A percentile compares a stretch with the other conserved stretches of the same genome.
Conservation (phyloP, 2,888 invertebrate species). For the Smittia aterrima region DNA sequence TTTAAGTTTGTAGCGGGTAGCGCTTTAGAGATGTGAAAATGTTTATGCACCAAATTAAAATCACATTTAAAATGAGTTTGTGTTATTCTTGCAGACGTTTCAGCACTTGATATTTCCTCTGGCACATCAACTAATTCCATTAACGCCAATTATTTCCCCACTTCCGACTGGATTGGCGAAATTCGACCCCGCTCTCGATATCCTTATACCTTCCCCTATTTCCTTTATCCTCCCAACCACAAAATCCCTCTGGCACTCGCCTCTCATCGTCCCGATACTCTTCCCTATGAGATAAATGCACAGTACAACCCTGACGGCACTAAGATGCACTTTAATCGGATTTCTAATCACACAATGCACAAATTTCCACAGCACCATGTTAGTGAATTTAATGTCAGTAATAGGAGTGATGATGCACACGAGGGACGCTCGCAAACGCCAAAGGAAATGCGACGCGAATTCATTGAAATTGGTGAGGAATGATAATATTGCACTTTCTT, state of each 20-base stretch:
- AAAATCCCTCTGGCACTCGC: slow-evolving; percentile 54
- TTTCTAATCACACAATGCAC: slow-evolving; percentile 12
- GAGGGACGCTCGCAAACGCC: neutral
- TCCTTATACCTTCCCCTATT: slow-evolving; percentile 60
- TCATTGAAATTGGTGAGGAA: neutral
- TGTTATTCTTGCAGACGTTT: slow-evolving; percentile 56
- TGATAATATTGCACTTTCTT: neutral
- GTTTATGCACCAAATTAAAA: slow-evolving; percentile 4
- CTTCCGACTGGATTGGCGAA: slow-evolving; percentile 57
- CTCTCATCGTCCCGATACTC: slow-evolving; percentile 51
- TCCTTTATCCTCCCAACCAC: slow-evolving; percentile 59
- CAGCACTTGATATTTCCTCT: slow-evolving; percentile 57
- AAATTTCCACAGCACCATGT: slow-evolving; percentile 20
- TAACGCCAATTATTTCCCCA: slow-evolving; percentile 55
- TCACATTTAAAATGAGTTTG: slow-evolving; percentile 10
- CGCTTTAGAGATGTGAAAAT: neutral
- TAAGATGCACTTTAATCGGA: slow-evolving; percentile 20
- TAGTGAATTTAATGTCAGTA: slow-evolving; percentile 7
- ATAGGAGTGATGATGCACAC: neutral
- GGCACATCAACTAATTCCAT: slow-evolving; percentile 60
- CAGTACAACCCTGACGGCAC: neutral
- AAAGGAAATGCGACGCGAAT: neutral
- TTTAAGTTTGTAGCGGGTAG: neutral
- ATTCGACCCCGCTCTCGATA: slow-evolving; percentile 59
- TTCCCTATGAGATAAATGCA: slow-evolving; percentile 17